These are phyloP conservation scores for Goniozus legneri DNA, from an alignment of 1,140 invertebrate species.

Conservation along the genomic window DNA sequence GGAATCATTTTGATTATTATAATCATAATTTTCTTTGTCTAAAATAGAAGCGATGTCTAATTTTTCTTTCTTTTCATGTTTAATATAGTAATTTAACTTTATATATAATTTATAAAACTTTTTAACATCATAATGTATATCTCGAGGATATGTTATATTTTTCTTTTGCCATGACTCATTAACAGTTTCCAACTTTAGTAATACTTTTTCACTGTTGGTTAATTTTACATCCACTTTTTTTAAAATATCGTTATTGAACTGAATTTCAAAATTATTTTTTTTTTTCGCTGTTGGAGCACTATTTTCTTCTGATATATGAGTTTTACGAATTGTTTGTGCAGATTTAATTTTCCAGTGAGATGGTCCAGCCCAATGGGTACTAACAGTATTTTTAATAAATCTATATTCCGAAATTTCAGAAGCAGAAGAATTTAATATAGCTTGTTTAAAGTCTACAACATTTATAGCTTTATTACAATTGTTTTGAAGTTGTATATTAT, in stretches of 20 bases:
- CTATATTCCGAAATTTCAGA: slow-evolving; percentile 61
- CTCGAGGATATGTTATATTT: slow-evolving; percentile 29
- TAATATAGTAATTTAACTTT: too few relatives aligned
- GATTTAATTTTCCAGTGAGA: slow-evolving; percentile 66
- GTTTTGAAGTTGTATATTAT: slow-evolving; percentile 9
- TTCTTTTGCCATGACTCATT: slow-evolving; percentile 35
- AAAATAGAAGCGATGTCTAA: slow-evolving; percentile 25
- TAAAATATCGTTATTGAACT: slow-evolving; percentile 20
- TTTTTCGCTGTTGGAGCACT: slow-evolving; percentile 20
- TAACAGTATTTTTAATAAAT: slow-evolving; percentile 61
- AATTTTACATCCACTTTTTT: slow-evolving; percentile 21
- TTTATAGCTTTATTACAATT: slow-evolving; percentile 14
- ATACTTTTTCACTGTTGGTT: slow-evolving; percentile 1
- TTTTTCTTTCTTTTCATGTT: slow-evolving; percentile 20
- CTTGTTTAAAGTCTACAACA: slow-evolving; percentile 35
- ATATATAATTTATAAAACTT: too few relatives aligned
- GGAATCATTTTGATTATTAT: slow-evolving; percentile 55
- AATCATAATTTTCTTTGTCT: slow-evolving; percentile 51
- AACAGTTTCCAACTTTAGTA: slow-evolving; percentile 22
- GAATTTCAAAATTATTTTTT: slow-evolving; percentile 30
- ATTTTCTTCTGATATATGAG: too few relatives aligned
- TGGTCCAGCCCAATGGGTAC: slow-evolving; percentile 71
- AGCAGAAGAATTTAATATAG: slow-evolving; percentile 32
- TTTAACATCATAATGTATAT: slow-evolving; percentile 28
- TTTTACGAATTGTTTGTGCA: background rate